Evolutionary conservation across 2,797 vertebrate species (phyloP).

Genomic region (Mormyrops attenuatus): DNA sequence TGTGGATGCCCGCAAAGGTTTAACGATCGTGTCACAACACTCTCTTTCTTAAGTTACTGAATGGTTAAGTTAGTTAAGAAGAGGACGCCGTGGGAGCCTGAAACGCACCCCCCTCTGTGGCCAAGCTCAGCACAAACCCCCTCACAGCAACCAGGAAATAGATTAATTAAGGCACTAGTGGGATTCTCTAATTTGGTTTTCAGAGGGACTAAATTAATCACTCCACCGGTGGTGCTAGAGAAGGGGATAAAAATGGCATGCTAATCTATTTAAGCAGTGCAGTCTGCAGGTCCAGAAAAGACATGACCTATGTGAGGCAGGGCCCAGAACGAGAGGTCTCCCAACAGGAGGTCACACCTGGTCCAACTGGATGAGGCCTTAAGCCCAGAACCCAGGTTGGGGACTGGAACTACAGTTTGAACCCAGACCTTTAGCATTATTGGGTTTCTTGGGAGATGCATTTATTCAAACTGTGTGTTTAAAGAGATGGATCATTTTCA

Average conservation of each 20-base stretch:
- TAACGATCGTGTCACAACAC: not conserved
- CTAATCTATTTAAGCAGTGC: not conserved
- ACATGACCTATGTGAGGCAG: not conserved
- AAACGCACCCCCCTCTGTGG: not conserved
- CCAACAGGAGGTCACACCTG: not conserved
- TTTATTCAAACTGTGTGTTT: not conserved
- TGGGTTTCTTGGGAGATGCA: not conserved
- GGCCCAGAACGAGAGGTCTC: not conserved
- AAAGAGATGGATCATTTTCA: not conserved
- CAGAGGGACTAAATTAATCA: slow-evolving; percentile 1
- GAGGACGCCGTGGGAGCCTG: not conserved
- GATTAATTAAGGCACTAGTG: not conserved
- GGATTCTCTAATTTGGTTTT: slow-evolving; percentile 1
- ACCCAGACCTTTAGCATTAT: not conserved
- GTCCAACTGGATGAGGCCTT: not conserved
- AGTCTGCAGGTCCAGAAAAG: not conserved
- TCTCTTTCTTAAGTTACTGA: slow-evolving; percentile 1
- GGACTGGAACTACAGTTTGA: not conserved
- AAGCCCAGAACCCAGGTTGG: not conserved
- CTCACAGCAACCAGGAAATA: not conserved
- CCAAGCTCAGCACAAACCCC: not conserved
- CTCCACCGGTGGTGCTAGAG: not conserved
- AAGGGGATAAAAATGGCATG: not conserved
- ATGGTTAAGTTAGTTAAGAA: slow-evolving; percentile 2
- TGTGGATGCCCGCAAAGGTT: not conserved